These are phyloP conservation scores for Numenius phaeopus DNA, from an alignment of 2,797 vertebrate genomes.

Conservation along the genomic window DNA sequence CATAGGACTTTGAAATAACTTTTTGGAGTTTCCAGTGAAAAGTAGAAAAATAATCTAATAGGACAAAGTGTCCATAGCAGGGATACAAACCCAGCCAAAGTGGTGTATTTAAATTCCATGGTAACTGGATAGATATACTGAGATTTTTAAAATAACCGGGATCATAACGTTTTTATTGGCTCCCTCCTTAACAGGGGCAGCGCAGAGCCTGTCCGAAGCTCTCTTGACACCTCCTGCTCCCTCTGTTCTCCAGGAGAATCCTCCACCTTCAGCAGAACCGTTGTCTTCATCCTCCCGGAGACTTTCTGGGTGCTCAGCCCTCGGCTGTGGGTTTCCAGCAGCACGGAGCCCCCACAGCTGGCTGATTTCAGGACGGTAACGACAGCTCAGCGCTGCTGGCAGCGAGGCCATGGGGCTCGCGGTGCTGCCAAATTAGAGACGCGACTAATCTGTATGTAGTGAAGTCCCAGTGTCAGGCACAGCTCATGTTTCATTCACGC, in stretches of 20 bases:
- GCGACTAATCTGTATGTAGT: background rate
- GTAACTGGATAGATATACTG: background rate
- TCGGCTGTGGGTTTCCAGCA: accelerated
- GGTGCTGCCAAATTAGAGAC: background rate
- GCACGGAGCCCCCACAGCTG: background rate
- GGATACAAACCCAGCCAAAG: background rate
- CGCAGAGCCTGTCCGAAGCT: background rate
- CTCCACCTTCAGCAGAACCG: background rate
- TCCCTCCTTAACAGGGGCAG: background rate
- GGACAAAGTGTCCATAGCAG: background rate
- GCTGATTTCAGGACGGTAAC: background rate
- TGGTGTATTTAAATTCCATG: background rate
- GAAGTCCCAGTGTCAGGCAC: background rate
- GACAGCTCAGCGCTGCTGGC: background rate
- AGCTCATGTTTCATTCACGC: background rate
- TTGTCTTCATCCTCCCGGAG: background rate
- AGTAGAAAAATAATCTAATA: background rate
- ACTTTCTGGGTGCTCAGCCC: background rate
- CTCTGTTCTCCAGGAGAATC: background rate
- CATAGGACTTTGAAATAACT: background rate
- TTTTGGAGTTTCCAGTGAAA: background rate
- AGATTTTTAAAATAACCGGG: background rate
- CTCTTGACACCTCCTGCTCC: background rate
- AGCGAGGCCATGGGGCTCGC: accelerated
- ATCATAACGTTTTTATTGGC: background rate